phyloP scores from a whole-genome alignment of 2,797 vertebrate species.

The Sebastolobus alascanus region DNA sequence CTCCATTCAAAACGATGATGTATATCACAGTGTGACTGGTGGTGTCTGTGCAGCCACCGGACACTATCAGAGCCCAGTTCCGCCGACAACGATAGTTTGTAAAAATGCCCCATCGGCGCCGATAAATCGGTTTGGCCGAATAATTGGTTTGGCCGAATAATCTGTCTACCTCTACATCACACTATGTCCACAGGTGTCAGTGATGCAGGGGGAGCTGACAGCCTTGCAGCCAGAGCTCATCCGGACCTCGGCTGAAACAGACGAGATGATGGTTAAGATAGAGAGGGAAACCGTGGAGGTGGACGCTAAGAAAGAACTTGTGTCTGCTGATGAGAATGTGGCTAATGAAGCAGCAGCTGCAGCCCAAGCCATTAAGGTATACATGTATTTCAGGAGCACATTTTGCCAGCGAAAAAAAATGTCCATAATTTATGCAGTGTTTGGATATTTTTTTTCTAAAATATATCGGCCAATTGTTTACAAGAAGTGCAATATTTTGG shows the following conservation, averaged over 20 bases:
- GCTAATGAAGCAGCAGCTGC: slow-evolving; percentile 92
- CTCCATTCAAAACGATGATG: not conserved
- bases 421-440: not conserved
- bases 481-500: not conserved
- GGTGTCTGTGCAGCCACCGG: not conserved
- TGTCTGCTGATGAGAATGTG: slow-evolving; percentile 92
- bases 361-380: slow-evolving; percentile 92
- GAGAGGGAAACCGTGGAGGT: slow-evolving; percentile 91
- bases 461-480: not conserved
- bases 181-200: slow-evolving; percentile 86
- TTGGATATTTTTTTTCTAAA: not conserved
- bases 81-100: not conserved
- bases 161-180: not conserved
- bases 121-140: too few relatives aligned
- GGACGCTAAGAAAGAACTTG: slow-evolving; percentile 92
- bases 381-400: not conserved
- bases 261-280: slow-evolving; percentile 92
- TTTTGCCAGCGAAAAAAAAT: not conserved
- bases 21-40: not conserved
- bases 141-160: not conserved
- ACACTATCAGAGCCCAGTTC: not conserved
- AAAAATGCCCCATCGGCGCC: not conserved
- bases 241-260: slow-evolving; percentile 91
- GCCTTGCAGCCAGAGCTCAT: slow-evolving; percentile 93
- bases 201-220: slow-evolving; percentile 94